Base-by-base conservation (phyloP, 2,113 vertebrate genomes). In the Vicugna pacos region DNA sequence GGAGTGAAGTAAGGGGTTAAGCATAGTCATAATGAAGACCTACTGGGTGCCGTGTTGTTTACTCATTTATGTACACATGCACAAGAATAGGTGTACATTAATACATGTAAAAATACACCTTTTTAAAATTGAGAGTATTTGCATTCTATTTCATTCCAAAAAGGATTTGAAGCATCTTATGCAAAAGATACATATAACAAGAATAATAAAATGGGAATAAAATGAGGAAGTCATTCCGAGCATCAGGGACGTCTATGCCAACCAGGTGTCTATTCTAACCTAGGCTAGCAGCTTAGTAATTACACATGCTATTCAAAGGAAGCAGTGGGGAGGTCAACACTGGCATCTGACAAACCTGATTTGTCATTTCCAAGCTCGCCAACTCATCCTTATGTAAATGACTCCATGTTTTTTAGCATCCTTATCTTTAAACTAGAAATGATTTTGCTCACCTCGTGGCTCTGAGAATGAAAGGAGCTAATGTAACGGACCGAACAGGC, bases 11-110 rank as follows among this genome's bases (percentile, higher is more conserved):
- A 19, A 22, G 54, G 42, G 5, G 6, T 32, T 17, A 69, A 26
- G 4, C 38, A 22, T 2, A 6, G 10, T 46, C n/a, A 11, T 54
- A 4, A 7, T 24, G 32, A 73, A 72, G n/a, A 26, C 60, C 24
- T 16, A 30, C 42, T 38, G 62, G 16, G 64, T 8, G 14, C 38
- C 17, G 12, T 28, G 52, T 5, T 38, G 35, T 32, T 13, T 28
- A 8, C 0, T 7, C 17, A 5, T 52, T 48, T 54, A 9, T 26
- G 24, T 19, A 2, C 26, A 56, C n/a, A 1, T 7, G 20, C 11
- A 52, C 3, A 3, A 20, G 22, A 60, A 48, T 35, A 88, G 7
- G 6, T 2, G n/a, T 22, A 0, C 12, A 26, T n/a, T 11, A 82
- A 28, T 28, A 69, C 35, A 13, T 15, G 22, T n/a, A 87, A 48